Evolutionary conservation across 2,888 invertebrate genomes (phyloP).

Genomic region (Dolichopus griseipennis): DNA sequence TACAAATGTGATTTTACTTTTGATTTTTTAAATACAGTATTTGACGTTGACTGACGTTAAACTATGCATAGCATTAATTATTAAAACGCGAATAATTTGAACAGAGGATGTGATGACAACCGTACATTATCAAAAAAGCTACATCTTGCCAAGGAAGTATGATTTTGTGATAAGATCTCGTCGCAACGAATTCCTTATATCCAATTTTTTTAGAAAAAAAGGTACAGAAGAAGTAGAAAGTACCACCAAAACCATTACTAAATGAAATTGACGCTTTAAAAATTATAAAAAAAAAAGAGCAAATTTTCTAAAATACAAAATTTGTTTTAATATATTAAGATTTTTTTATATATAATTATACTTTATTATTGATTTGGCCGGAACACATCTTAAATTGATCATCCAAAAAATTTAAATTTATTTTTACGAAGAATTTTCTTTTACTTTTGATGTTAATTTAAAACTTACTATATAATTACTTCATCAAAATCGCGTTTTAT

Average conservation of each 20-base stretch:
- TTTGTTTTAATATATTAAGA: conserved; percentile 3
- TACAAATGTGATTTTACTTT: neutral
- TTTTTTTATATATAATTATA: neutral
- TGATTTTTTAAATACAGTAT: neutral
- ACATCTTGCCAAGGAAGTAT: conserved; percentile 1
- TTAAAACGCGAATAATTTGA: neutral
- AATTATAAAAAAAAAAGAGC: conserved; percentile 1
- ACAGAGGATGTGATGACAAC: conserved; percentile 3
- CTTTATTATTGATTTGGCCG: conserved; percentile 6
- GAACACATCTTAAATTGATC: neutral
- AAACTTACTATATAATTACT: neutral
- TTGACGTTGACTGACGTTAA: neutral
- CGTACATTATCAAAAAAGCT: conserved; percentile 6
- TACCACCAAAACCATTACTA: conserved; percentile 6
- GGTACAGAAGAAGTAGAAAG: neutral
- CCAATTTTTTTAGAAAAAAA: neutral
- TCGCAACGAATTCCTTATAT: neutral
- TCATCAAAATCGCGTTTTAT: neutral
- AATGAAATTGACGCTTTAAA: conserved; percentile 1
- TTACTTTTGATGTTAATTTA: neutral
- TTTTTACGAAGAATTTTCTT: neutral
- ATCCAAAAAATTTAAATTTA: neutral
- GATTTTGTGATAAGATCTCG: neutral
- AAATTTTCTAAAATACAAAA: conserved; percentile 2
- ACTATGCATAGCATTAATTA: neutral